A percentile compares a stretch with the other conserved stretches of the same genome.
phyloP scores from a whole-genome alignment of 2,797 vertebrate genomes.

The Trichosurus vulpecula region DNA sequence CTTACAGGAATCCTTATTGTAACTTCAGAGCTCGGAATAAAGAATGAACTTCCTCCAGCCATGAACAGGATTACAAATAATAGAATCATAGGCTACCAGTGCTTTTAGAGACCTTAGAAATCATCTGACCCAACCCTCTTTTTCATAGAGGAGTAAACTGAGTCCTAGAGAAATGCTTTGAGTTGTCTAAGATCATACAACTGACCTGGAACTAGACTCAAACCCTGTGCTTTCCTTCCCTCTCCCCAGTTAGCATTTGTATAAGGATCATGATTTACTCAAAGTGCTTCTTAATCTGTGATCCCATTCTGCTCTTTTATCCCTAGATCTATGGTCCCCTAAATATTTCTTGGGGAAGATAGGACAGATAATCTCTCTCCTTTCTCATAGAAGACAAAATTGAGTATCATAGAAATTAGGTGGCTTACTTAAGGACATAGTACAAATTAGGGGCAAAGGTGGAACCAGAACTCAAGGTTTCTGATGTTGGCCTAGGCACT shows the following conservation, averaged over 20 bases:
- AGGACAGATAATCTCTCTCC: not conserved
- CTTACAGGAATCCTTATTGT: not conserved
- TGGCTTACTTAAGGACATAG: not conserved
- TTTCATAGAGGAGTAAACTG: conserved; percentile 22
- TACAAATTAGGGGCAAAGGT: not conserved
- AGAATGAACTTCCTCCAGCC: not conserved
- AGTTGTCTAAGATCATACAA: not conserved
- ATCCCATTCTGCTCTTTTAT: not conserved
- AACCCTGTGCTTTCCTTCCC: not conserved
- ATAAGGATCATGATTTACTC: not conserved
- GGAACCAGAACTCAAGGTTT: not conserved
- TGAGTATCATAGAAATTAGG: not conserved
- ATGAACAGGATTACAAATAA: not conserved
- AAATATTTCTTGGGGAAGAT: not conserved
- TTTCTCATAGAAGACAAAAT: not conserved
- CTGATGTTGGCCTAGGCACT: not conserved
- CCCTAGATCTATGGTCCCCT: not conserved
- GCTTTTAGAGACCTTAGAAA: conserved; percentile 18
- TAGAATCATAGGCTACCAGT: not conserved
- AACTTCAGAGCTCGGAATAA: not conserved
- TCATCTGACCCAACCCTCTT: not conserved
- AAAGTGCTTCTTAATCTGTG: not conserved
- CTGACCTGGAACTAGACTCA: not conserved
- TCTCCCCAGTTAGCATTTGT: not conserved
- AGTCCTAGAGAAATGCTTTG: not conserved